Percentiles rank a stretch among this genome's conserved stretches.
Evolutionary conservation across 1,140 invertebrate species (phyloP).

Genomic region (Pararge aegeria): DNA sequence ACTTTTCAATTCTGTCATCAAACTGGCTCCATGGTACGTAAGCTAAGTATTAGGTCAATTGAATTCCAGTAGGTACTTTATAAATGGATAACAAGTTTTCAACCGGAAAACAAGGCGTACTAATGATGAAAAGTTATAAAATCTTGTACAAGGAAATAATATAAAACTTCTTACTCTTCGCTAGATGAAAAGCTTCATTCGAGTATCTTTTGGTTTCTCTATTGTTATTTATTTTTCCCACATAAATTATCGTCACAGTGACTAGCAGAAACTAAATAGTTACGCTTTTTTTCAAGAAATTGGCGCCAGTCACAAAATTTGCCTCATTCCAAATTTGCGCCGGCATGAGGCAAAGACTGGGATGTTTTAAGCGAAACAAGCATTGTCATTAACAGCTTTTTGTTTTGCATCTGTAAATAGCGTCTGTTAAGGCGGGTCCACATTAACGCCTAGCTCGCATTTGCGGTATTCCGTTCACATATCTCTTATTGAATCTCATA

Average conservation of each 20-base stretch:
- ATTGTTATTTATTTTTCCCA: background rate
- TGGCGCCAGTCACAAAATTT: conserved; percentile 14
- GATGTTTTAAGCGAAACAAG: conserved; percentile 46
- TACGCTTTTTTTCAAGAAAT: conserved; percentile 17
- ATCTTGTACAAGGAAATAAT: no score
- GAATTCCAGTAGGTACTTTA: no score
- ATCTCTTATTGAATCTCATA: no score
- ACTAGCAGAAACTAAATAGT: background rate
- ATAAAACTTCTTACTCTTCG: no score
- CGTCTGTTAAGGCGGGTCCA: conserved; percentile 30
- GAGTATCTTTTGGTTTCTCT: no score
- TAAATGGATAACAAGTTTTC: no score
- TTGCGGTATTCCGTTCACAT: background rate
- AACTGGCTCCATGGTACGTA: no score
- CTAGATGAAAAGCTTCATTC: no score
- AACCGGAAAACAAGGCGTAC: no score
- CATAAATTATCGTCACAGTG: conserved; percentile 1
- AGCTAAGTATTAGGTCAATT: no score
- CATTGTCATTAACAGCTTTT: conserved; percentile 63
- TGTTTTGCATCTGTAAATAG: conserved; percentile 67
- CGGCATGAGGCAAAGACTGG: conserved; percentile 13
- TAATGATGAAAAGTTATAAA: no score
- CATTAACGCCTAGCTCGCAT: background rate
- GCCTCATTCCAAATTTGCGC: conserved; percentile 17
- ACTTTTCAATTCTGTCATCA: no score